Conservation (phyloP, 2,888 invertebrate genomes). For the Caenorhabditis japonica region DNA sequence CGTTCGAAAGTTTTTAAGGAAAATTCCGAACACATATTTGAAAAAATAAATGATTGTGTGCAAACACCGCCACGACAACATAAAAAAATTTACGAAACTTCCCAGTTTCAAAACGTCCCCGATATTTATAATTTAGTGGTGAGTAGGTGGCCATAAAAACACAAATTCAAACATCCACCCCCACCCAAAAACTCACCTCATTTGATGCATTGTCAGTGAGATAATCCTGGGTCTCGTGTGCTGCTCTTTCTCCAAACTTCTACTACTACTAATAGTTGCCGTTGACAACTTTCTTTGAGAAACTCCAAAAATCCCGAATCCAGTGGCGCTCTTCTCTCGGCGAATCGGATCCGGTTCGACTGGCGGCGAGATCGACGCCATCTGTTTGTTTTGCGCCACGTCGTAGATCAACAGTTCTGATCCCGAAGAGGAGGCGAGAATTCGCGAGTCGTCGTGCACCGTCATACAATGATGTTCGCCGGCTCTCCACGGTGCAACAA, state of each 20-base stretch:
- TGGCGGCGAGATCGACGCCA: conserved; percentile 19
- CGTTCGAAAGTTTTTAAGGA: too few relatives aligned
- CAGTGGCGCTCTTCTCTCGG: neutral
- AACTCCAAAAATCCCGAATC: conserved; percentile 29
- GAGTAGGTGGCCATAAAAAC: too few relatives aligned
- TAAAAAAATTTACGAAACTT: too few relatives aligned
- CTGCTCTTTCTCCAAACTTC: neutral
- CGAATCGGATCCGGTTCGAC: neutral
- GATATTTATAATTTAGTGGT: too few relatives aligned
- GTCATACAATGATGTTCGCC: conserved; percentile 19
- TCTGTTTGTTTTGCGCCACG: conserved; percentile 17
- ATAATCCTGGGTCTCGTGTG: conserved; percentile 18
- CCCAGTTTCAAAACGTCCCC: too few relatives aligned
- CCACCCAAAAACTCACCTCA: conserved; percentile 24
- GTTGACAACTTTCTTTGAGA: conserved; percentile 25
- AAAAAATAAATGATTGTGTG: too few relatives aligned
- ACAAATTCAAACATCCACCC: too few relatives aligned
- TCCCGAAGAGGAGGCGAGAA: conserved; percentile 28
- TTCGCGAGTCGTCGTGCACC: conserved; percentile 40
- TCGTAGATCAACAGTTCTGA: conserved; percentile 32
- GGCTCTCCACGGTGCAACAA: conserved; percentile 19
- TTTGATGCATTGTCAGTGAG: conserved; percentile 54
- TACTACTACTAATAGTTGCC: neutral
- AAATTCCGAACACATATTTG: too few relatives aligned
- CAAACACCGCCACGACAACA: too few relatives aligned